Base-by-base conservation (phyloP, 2,888 invertebrate genomes). In the Urechis unicinctus region DNA sequence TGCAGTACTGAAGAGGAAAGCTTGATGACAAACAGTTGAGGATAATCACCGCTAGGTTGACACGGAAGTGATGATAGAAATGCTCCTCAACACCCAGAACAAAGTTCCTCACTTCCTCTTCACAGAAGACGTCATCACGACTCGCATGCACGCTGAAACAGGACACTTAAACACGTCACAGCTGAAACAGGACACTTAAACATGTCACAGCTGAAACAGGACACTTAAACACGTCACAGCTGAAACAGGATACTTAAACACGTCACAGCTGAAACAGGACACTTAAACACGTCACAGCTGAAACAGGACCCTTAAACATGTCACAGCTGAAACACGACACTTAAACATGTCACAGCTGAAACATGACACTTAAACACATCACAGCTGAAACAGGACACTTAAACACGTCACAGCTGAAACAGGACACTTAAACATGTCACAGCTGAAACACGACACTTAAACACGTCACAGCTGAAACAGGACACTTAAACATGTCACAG, bases 11-110 rank as follows among this genome's bases (percentile, higher is more conserved):
- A n/a, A n/a, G 61, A 4, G 56, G n/a, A n/a, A 36, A 17, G 26
- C 41, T 31, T 9, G 9, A 13, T 21, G n/a, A 56, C 9, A 31
- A 5, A 3, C 6, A 50, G 24, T 50, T 29, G 1, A 1, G 21
- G n/a, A 26, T 24, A 64, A 68, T 64, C 61, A 70, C 71, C 54
- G 63, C 58, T 9, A 71, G 56, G 55, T 62, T 64, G 21, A 70
- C 62, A 49, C 61, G 59, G 53, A 69, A 69, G 28, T 64, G 59
- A 26, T 62, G 60, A 51, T 65, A 66, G 53, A 69, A 67, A 56
- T 70, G 68, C 25, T 60, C 59, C 57, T 71, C 69, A 13, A 70
- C 52, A 44, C 66, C 59, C 22, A 57, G 55, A 17, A 68, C 64
- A 52, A 67, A 69, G 36, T 58, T 64, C 9, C 9, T 17, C 9